A percentile compares a stretch with the other conserved stretches of the same genome.
Conservation (phyloP, 1,140 invertebrate species). For the Aphaenogaster floridana region DNA sequence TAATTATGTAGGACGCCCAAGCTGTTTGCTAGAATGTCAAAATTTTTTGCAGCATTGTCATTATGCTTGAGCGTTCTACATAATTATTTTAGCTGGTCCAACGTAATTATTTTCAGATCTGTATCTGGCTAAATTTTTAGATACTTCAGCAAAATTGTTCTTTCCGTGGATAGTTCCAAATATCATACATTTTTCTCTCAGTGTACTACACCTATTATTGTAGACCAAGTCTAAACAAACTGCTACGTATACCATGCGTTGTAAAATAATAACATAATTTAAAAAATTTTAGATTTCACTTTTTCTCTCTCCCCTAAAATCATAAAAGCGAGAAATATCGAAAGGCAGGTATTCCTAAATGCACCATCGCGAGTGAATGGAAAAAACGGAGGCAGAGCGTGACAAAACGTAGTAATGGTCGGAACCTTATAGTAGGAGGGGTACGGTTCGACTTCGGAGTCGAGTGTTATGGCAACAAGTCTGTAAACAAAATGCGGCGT, state of each 20-base stretch:
- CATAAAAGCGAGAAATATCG: conserved; percentile 46
- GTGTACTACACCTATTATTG: too few relatives aligned
- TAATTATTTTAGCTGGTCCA: too few relatives aligned
- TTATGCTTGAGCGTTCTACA: too few relatives aligned
- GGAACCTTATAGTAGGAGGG: conserved; percentile 56
- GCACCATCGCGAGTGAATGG: conserved; percentile 45
- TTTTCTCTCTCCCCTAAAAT: not conserved
- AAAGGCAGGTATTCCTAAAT: conserved; percentile 31
- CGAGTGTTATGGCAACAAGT: conserved; percentile 74
- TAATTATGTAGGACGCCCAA: too few relatives aligned
- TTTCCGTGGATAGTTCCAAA: too few relatives aligned
- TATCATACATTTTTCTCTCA: too few relatives aligned
- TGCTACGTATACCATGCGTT: not conserved
- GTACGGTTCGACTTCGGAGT: conserved; percentile 39
- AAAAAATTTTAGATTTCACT: not conserved
- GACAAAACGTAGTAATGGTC: conserved; percentile 61
- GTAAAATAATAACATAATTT: not conserved
- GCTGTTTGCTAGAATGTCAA: too few relatives aligned
- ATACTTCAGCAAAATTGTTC: too few relatives aligned
- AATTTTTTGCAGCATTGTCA: too few relatives aligned
- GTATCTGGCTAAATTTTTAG: too few relatives aligned
- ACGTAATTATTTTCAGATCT: too few relatives aligned
- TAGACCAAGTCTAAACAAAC: not conserved
- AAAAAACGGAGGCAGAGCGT: conserved; percentile 56
- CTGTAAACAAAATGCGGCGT: conserved; percentile 75